phyloP scores from a whole-genome alignment of 2,888 invertebrate species.

The Drosophila kanekoi region DNA sequence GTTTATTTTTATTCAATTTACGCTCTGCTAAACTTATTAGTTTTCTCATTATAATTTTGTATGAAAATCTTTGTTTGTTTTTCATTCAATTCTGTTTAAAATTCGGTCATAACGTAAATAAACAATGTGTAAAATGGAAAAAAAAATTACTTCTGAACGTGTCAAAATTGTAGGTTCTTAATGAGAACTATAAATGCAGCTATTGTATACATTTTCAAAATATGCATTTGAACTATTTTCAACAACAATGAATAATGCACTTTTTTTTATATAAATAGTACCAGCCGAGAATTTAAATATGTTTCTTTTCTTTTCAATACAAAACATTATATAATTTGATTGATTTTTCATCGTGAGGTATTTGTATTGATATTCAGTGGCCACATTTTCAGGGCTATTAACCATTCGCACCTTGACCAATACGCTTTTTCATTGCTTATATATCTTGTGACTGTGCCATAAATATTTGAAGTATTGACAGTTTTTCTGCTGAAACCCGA shows the following conservation, averaged over 20 bases:
- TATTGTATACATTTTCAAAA: background rate
- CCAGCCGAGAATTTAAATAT: background rate
- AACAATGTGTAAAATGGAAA: background rate
- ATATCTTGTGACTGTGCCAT: conserved; percentile 40
- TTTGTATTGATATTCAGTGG: background rate
- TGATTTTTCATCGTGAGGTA: background rate
- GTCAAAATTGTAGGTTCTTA: background rate
- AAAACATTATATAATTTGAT: background rate
- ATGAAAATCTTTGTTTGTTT: background rate
- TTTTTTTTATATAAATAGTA: background rate
- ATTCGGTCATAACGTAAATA: background rate
- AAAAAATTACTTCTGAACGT: too few relatives aligned
- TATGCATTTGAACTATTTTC: background rate
- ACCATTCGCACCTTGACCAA: conserved; percentile 1
- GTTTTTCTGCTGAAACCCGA: conserved; percentile 53
- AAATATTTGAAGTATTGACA: conserved; percentile 57
- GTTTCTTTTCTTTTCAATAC: too few relatives aligned
- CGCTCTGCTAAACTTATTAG: too few relatives aligned
- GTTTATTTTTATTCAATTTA: too few relatives aligned
- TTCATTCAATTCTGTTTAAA: background rate
- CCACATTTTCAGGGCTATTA: background rate
- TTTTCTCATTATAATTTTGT: too few relatives aligned
- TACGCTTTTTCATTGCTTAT: conserved; percentile 10
- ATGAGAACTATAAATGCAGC: background rate
- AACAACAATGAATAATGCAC: background rate